Evolutionary conservation across 2,113 vertebrate species (phyloP).

Genomic region (Vanacampus margaritifer): DNA sequence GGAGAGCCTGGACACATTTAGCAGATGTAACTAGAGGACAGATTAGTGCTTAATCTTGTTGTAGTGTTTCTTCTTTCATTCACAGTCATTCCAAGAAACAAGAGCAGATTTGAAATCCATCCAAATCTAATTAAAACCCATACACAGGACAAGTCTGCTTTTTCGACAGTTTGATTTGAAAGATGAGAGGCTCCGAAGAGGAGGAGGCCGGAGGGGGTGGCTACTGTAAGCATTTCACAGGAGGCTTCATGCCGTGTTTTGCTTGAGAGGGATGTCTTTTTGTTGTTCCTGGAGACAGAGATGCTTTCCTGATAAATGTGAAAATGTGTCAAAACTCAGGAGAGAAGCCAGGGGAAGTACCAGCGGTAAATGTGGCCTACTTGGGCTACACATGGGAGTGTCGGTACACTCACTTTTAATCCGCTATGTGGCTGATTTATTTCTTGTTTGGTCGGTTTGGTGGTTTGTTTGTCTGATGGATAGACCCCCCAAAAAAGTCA

Average conservation of each 20-base stretch:
- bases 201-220: conserved; percentile 33
- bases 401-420: conserved; percentile 41
- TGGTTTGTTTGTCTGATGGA: not conserved
- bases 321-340: conserved; percentile 72
- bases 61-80: conserved; percentile 66
- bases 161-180: conserved; percentile 71
- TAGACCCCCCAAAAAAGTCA: not conserved
- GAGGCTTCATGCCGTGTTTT: conserved; percentile 59
- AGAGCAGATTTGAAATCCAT: conserved; percentile 71
- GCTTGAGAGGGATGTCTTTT: conserved; percentile 55
- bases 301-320: conserved; percentile 68
- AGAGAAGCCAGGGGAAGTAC: conserved; percentile 57
- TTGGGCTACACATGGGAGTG: conserved; percentile 62
- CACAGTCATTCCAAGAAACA: conserved; percentile 68
- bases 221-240: conserved; percentile 67
- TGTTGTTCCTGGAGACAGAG: conserved; percentile 71
- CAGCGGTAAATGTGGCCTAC: conserved; percentile 64
- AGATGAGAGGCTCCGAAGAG: conserved; percentile 49
- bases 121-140: conserved; percentile 72
- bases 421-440: conserved; percentile 32
- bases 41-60: conserved; percentile 69
- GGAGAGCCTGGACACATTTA: conserved; percentile 46
- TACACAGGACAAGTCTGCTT: conserved; percentile 58
- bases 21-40: conserved; percentile 52
- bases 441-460: conserved; percentile 25